Conservation (phyloP, 2,888 invertebrate species). For the Ennomos fuscantarius region DNA sequence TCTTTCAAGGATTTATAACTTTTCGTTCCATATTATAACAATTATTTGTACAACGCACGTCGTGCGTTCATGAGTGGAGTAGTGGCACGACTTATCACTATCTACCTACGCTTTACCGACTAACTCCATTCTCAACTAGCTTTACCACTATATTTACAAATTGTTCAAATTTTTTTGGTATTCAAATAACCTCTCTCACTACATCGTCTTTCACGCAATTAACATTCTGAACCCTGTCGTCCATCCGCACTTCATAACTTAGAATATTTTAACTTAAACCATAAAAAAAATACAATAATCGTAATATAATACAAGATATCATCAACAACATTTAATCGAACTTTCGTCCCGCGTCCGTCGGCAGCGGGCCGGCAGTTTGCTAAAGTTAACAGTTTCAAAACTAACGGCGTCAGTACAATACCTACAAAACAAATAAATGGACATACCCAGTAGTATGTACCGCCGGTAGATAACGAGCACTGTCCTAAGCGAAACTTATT, state of each 20-base stretch:
- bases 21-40: conserved; percentile 78
- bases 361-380: conserved; percentile 53
- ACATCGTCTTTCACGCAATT: conserved; percentile 69
- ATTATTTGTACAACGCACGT: conserved; percentile 84
- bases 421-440: conserved; percentile 77
- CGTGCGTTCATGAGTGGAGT: conserved; percentile 75
- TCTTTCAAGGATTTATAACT: conserved; percentile 81
- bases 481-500: conserved; percentile 68
- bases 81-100: conserved; percentile 81
- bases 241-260: conserved; percentile 75
- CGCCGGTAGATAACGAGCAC: conserved; percentile 75
- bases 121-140: conserved; percentile 74
- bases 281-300: conserved; percentile 82
- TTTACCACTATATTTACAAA: conserved; percentile 83
- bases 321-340: conserved; percentile 81
- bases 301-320: conserved; percentile 80
- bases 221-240: conserved; percentile 64
- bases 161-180: conserved; percentile 85
- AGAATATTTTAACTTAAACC: conserved; percentile 80
- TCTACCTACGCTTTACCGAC: conserved; percentile 75
- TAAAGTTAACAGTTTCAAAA: conserved; percentile 74
- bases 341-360: conserved; percentile 28
- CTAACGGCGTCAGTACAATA: conserved; percentile 69
- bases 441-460: conserved; percentile 82
- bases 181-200: conserved; percentile 80